Conservation (phyloP, 2,113 vertebrate species). For the Oncorhynchus clarkii region DNA sequence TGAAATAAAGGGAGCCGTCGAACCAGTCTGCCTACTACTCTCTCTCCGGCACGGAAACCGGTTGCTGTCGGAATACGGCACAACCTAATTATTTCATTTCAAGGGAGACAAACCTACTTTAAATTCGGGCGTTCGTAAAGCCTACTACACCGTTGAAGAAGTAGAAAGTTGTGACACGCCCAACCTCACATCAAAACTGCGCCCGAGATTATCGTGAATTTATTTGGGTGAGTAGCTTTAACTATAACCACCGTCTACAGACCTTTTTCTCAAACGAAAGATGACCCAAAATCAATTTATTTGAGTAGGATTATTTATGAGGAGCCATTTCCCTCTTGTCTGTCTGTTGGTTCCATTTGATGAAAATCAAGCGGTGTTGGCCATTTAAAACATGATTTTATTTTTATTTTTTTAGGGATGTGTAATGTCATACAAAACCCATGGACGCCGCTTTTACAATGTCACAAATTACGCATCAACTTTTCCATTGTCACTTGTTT, state of each 20-base stretch:
- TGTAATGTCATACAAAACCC: too few species aligned
- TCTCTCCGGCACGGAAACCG: conserved; percentile 1
- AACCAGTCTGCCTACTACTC: conserved; percentile 9
- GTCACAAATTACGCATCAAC: neutral
- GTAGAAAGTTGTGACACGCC: neutral
- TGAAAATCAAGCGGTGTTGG: too few species aligned
- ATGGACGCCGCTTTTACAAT: too few species aligned
- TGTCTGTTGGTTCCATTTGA: too few species aligned
- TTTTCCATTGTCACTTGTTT: neutral
- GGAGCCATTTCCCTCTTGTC: too few species aligned
- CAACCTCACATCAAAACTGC: neutral
- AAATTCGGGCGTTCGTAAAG: neutral
- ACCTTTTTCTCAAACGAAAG: too few species aligned
- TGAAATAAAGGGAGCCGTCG: conserved; percentile 6
- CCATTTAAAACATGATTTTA: too few species aligned
- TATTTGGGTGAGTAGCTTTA: neutral
- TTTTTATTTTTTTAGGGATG: too few species aligned
- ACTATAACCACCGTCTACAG: neutral
- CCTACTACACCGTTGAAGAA: neutral
- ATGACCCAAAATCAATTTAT: too few species aligned
- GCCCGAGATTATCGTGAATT: neutral
- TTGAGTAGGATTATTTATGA: too few species aligned
- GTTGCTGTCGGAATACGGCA: too few species aligned
- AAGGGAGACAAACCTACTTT: neutral
- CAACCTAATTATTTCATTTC: neutral